Evolutionary conservation across 2,113 vertebrate genomes (phyloP).

Genomic region (Myotis lucifugus): DNA sequence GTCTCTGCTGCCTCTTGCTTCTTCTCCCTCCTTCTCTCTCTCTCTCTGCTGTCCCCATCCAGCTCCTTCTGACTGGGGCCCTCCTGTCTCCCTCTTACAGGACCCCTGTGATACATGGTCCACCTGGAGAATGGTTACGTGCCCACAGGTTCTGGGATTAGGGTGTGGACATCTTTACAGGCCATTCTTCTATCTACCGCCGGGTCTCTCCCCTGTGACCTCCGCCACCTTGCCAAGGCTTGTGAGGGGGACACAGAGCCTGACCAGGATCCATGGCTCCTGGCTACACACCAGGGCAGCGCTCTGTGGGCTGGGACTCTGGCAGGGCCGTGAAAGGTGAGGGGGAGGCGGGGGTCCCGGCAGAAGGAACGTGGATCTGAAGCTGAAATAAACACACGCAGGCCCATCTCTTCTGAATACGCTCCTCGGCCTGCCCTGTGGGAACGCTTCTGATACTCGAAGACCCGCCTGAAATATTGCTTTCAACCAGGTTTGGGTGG

Average conservation of each 20-base stretch:
- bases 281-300: background rate
- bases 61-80: background rate
- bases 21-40: fast-evolving
- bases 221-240: background rate
- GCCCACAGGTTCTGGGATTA: background rate
- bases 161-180: background rate
- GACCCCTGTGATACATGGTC: background rate
- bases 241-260: background rate
- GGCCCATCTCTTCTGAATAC: background rate
- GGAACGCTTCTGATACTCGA: background rate
- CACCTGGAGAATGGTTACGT: background rate
- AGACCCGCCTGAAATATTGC: background rate
- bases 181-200: background rate
- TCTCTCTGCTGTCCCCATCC: background rate
- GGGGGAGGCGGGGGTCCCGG: too few relatives aligned
- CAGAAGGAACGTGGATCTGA: background rate
- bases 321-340: background rate
- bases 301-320: background rate
- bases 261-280: background rate
- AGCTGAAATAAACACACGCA: background rate
- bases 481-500: background rate
- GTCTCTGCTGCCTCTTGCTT: background rate
- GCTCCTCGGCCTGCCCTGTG: background rate
- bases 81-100: background rate
- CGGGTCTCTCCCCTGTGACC: background rate